Percentiles rank a stretch among this genome's conserved stretches.
Evolutionary conservation across 1,140 invertebrate species (phyloP).

Genomic region (Frieseomelitta varia): DNA sequence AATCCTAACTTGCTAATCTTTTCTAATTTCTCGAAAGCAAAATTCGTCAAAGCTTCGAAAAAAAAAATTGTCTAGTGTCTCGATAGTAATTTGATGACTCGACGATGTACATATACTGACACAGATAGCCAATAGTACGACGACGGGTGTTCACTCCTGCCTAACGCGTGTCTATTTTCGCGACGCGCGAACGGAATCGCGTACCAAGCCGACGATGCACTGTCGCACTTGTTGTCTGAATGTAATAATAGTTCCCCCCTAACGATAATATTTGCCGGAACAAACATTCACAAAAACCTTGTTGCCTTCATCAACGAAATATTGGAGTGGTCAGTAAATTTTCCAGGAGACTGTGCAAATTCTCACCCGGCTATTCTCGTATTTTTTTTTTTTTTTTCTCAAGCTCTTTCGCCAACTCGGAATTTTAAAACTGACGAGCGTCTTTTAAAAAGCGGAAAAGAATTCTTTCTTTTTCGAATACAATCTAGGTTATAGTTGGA

Average conservation of each 20-base stretch:
- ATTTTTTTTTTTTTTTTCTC: too few relatives aligned
- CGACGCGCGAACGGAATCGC: slow-evolving; percentile 61
- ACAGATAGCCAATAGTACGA: slow-evolving; percentile 11
- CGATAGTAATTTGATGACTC: background rate
- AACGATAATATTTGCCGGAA: slow-evolving; percentile 65
- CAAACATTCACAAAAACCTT: slow-evolving; percentile 31
- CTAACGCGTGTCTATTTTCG: slow-evolving; percentile 70
- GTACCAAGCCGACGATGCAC: slow-evolving; percentile 61
- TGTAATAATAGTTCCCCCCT: slow-evolving; percentile 76
- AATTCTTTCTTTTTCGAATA: background rate
- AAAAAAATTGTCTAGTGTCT: background rate
- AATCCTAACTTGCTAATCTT: background rate
- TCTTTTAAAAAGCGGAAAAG: background rate
- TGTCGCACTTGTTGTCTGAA: slow-evolving; percentile 70
- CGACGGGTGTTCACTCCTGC: slow-evolving; percentile 50
- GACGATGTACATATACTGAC: background rate
- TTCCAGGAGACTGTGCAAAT: background rate
- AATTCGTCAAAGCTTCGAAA: background rate
- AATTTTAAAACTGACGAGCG: background rate
- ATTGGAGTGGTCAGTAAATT: slow-evolving; percentile 22
- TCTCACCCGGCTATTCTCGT: background rate
- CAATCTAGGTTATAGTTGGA: background rate
- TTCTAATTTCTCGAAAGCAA: background rate
- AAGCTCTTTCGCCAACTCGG: background rate
- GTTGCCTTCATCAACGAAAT: background rate